Percentiles rank a stretch among this genome's conserved stretches.
Conservation (phyloP, 2,797 vertebrate genomes). For the Pseudotriccus pelzelni region DNA sequence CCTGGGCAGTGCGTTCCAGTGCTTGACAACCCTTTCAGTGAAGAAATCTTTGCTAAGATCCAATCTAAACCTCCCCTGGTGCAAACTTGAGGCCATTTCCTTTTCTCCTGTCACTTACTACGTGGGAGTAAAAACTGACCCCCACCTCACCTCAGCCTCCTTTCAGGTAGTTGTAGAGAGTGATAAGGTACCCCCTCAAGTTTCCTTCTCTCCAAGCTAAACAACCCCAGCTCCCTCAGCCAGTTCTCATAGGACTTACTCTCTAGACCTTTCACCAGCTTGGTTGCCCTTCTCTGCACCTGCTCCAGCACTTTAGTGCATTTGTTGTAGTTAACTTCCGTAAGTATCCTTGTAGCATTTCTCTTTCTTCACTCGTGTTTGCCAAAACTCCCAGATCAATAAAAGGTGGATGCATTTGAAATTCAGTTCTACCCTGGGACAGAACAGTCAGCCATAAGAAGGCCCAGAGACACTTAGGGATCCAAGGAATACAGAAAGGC, state of each 20-base stretch:
- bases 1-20: not conserved
- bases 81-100: not conserved
- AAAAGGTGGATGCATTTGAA: not conserved
- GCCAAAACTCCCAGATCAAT: not conserved
- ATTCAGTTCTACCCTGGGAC: not conserved
- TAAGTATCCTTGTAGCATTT: not conserved
- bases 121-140: not conserved
- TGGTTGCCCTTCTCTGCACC: not conserved
- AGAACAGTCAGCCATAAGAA: not conserved
- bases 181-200: not conserved
- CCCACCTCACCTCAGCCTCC: fast-evolving
- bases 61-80: not conserved
- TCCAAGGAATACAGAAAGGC: not conserved
- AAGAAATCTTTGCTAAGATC: not conserved
- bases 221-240: not conserved
- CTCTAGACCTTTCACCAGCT: not conserved
- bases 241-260: not conserved
- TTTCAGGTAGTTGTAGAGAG: not conserved
- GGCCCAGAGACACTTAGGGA: not conserved
- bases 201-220: not conserved
- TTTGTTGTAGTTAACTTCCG: not conserved
- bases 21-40: not conserved
- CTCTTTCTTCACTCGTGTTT: not conserved
- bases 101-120: not conserved
- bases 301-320: not conserved